Conservation (phyloP, 92 coral and sea anemone genomes). For the Umimayanthus chanpuru region DNA sequence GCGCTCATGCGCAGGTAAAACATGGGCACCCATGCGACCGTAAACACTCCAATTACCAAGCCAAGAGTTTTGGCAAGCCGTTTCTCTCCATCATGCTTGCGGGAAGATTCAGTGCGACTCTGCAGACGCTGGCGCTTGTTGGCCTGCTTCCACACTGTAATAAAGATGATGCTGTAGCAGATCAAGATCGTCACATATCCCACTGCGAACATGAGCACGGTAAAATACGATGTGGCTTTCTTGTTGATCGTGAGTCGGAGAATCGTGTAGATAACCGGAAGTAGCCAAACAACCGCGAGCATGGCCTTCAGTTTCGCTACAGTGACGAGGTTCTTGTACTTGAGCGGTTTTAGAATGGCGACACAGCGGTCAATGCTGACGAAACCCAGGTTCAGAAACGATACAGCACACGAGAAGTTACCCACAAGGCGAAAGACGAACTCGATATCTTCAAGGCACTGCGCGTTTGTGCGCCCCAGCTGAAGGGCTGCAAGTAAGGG, state of each 20-base stretch:
- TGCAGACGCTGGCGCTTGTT: slow-evolving; percentile 20
- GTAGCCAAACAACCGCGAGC: slow-evolving; percentile 59
- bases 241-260: slow-evolving; percentile 68
- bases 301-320: neutral
- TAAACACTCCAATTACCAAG: slow-evolving; percentile 69
- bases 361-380: slow-evolving; percentile 54
- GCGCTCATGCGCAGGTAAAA: slow-evolving; percentile 75
- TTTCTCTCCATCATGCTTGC: slow-evolving; percentile 43
- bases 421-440: slow-evolving; percentile 51
- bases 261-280: slow-evolving; percentile 66
- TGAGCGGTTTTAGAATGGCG: slow-evolving; percentile 45
- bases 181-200: slow-evolving; percentile 63
- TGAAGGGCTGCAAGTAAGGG: slow-evolving; percentile 36
- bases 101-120: neutral
- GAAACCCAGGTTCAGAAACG: slow-evolving; percentile 50
- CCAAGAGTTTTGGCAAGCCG: slow-evolving; percentile 82
- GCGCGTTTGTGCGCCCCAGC: slow-evolving; percentile 29
- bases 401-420: slow-evolving; percentile 61
- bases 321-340: slow-evolving; percentile 21
- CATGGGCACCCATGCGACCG: slow-evolving; percentile 78
- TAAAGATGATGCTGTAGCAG: slow-evolving; percentile 67
- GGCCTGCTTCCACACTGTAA: slow-evolving; percentile 54
- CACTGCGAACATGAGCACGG: slow-evolving; percentile 63
- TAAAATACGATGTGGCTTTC: slow-evolving; percentile 66
- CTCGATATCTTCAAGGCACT: slow-evolving; percentile 49